Base-by-base conservation (phyloP, 2,888 invertebrate genomes). In the Cyclophora punctaria region DNA sequence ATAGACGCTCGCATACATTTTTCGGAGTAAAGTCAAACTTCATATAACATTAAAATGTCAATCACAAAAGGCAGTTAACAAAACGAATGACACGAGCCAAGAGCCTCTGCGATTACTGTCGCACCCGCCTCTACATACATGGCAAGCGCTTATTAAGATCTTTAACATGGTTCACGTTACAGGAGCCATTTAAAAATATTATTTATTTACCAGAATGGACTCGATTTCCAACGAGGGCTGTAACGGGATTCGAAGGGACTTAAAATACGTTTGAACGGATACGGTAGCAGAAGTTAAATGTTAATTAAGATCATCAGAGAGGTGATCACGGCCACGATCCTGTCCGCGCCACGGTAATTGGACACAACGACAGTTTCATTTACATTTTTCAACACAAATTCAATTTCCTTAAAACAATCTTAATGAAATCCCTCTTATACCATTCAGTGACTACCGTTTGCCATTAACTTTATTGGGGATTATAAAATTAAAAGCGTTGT, bases 281-380 rank as follows among this genome's bases (percentile, higher is more conserved):
- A 80, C 80, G 73, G 80, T 78, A 82, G 81, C 79, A 69, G 71
- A 71, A 78, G 72, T 69, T 77, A 73, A 80, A 83, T 77, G 77
- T 81, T 85, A 85, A 86, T 85, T 85, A 83, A 83, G 75, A 78
- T 67, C 80, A 82, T 81, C 82, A 70, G 63, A 57, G 66, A 74
- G 75, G 75, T 75, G 82, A 84, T 84, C 83, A 69, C 66, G 65
- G 67, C 67, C 69, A 68, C 69, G 72, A 70, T 69, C 63, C 62
- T 50, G 49, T 53, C 63, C 61, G 54, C 55, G 55, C 54, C 65
- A 48, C 49, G 53, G 73, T 83, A 83, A 84, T 84, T 84, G 81
- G 78, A 75, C 68, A 60, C 64, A 62, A n/a, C n/a, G 59, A 64
- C 66, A 62, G 67, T 72, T 73, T 69, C 62, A 77, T 77, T 78